Base-by-base conservation (phyloP, 2,113 vertebrate genomes). In the Nibea coibor region DNA sequence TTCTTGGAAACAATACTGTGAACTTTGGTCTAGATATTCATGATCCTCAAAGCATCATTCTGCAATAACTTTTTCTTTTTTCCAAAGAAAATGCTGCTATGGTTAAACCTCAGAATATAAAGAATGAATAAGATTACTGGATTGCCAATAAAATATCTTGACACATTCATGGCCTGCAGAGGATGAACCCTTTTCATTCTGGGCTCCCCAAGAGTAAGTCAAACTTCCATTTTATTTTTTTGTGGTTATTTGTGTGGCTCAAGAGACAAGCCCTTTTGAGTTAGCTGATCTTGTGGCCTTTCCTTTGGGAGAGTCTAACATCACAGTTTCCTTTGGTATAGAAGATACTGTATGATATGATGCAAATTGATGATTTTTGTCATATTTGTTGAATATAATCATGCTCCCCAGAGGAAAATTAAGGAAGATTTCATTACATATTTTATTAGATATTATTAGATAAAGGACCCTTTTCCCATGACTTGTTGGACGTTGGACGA, bases 61-160 rank as follows among this genome's bases (percentile, higher is more conserved):
- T 3, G 10, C 71, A 15, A 15, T 16, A 12, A 63, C 64, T 26
- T 70, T 82, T 70, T 26, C 24, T 45, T 9, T 48, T 73, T n/a
- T 28, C 24, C 8, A 28, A 24, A 16, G 2, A n/a, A 39, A 45
- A 45, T 45, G 3, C 10, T 45, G 43, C 43, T 45, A 4, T 14
- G 43, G 10, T 45, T 45, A 14, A 45, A 45, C 43, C 43, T 12
- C 4, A 43, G 12, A 43, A 12, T 10, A 43, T 12, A 12, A 43
- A 43, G 43, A 12, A 43, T 43, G 11, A 43, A 10, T 43, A 43
- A 43, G 43, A 12, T 12, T 43, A 11, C 43, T 11, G 43, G 7
- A 39, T 39, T 39, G 35, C 35, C 35, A 43, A 12, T 43, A 14
- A 45, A 45, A 39, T 39, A 39, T 39, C 35, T 45, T 45, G 43